These are phyloP conservation scores for Spisula subtruncata DNA, from an alignment of 2,888 invertebrate species.

Conservation along the genomic window DNA sequence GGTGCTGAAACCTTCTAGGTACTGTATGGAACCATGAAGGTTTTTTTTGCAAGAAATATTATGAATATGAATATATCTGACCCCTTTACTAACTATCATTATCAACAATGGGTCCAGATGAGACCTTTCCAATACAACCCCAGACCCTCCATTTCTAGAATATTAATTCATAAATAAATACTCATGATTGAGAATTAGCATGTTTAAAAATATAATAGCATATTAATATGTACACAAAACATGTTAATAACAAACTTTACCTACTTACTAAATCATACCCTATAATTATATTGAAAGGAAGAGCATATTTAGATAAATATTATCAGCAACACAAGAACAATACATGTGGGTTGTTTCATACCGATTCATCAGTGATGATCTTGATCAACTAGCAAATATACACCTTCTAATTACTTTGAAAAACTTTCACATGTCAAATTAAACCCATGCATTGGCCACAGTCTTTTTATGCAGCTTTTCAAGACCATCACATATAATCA, in stretches of 20 bases:
- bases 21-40: no score
- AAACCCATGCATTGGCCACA: not conserved
- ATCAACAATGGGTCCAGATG: no score
- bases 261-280: not conserved
- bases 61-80: no score
- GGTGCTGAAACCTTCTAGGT: no score
- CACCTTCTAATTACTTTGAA: no score
- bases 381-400: not conserved
- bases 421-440: not conserved
- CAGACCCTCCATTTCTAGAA: not conserved
- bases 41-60: no score
- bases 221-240: not conserved
- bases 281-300: not conserved
- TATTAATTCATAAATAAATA: slow-evolving; percentile 15
- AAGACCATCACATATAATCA: not conserved
- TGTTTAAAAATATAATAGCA: not conserved
- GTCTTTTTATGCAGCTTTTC: not conserved
- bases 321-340: not conserved
- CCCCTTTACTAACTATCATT: no score
- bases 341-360: not conserved
- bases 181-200: slow-evolving; percentile 9
- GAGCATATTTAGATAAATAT: not conserved
- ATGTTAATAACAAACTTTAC: not conserved
- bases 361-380: not conserved
- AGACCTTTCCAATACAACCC: not conserved